Base-by-base conservation (phyloP, 1,140 invertebrate species). In the Epicauta chinensis region DNA sequence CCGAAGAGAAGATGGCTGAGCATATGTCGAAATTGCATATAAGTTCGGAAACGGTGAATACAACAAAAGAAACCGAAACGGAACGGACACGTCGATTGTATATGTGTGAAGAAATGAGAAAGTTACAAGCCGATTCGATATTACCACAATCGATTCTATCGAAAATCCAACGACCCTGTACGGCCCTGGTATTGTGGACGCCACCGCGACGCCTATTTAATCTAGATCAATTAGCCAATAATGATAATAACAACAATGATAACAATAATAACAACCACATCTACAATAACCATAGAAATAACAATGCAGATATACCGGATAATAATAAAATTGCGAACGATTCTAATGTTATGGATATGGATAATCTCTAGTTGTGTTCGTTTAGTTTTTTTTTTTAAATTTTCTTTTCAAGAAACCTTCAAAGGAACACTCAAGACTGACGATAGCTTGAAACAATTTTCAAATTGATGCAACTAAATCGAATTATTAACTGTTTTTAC, bases 1-100 rank as follows among this genome's bases (percentile, higher is more conserved):
- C 84, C 1, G 86, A 88, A 68, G 85, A 88, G 66, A 85, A 84
- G 69, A 87, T 89, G 79, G 80, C 85, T 12, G 84, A 82, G 32
- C 83, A 87, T 62, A 79, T 89, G 52, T 81, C 76, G 56, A 77
- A 80, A 29, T 68, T 89, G 15, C 84, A 86, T 58, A 87, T 89
- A 52, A 79, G 75, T 64, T 59, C 68, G 3, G 71, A 70, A 61
- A 66, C 65, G 6, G 55, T 57, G 14, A 31, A 45, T 11, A 56
- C 54, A n/a, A 50, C 51, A 10, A 53, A 56, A 16, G 69, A 71
- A 59, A 58, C 56, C 17, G 60, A 61, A 2, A 39, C 49, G 6
- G 51, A 53, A 12, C 59, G 59, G 42, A 56, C 62, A 40, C 56
- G 62, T 49, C 49, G 69, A 12, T 48, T 71, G 6, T 69, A 68